Evolutionary conservation across 2,888 invertebrate genomes (phyloP).

Genomic region (Stegophylla sp.): DNA sequence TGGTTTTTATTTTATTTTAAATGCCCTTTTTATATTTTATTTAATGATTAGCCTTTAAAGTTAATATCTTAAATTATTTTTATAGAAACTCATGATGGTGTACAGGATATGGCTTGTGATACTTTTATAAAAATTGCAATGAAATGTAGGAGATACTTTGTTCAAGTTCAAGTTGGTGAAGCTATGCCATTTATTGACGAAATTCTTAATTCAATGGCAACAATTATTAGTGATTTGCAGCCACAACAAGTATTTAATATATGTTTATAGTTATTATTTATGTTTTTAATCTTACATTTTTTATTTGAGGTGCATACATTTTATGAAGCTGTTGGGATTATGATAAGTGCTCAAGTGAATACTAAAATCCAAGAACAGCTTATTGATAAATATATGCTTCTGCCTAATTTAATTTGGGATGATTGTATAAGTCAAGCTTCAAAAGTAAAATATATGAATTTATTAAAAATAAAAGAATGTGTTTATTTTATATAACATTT

Average conservation of each 20-base stretch:
- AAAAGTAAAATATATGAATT: slow-evolving; percentile 67
- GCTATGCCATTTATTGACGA: slow-evolving; percentile 98
- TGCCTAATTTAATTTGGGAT: slow-evolving; percentile 99
- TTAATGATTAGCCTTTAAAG: no score
- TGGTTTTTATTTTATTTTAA: no score
- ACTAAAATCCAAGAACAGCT: slow-evolving; percentile 88
- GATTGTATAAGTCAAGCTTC: slow-evolving; percentile 96
- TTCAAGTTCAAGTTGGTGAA: slow-evolving; percentile 94
- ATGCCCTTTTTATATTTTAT: no score
- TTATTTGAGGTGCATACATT: slow-evolving; percentile 82
- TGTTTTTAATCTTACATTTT: slow-evolving; percentile 45
- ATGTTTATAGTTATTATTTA: neutral
- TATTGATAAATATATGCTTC: slow-evolving; percentile 95
- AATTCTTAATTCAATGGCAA: slow-evolving; percentile 92
- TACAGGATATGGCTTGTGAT: slow-evolving; percentile 99
- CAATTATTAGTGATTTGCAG: slow-evolving; percentile 98
- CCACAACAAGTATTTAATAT: slow-evolving; percentile 82
- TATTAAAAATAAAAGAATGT: neutral
- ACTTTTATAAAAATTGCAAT: slow-evolving; percentile 99
- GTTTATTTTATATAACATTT: slow-evolving; percentile 35
- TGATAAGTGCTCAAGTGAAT: slow-evolving; percentile 96
- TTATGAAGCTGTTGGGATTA: slow-evolving; percentile 98
- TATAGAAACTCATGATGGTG: slow-evolving; percentile 96
- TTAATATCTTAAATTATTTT: slow-evolving; percentile 56
- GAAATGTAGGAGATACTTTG: slow-evolving; percentile 97